Conservation (phyloP, 2,797 vertebrate genomes). For the Denticeps clupeoides region DNA sequence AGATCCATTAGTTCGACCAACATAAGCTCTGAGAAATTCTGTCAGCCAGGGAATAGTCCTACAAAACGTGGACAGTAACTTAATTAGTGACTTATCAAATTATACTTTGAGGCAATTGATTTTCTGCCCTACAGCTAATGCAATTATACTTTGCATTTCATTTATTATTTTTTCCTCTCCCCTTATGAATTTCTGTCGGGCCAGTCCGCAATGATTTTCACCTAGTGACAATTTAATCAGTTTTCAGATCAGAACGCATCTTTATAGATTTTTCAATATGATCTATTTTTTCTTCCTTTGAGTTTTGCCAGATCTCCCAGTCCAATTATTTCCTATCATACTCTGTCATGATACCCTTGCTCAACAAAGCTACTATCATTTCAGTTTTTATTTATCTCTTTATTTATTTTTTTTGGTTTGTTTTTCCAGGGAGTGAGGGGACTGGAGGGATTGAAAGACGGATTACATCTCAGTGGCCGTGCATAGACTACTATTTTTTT, state of each 20-base stretch:
- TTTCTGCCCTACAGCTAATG: slow-evolving; percentile 53
- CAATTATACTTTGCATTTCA: slow-evolving; percentile 50
- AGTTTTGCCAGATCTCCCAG: slow-evolving; percentile 32
- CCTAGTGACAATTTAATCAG: slow-evolving; percentile 31
- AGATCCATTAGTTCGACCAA: slow-evolving; percentile 9
- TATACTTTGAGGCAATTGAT: slow-evolving; percentile 51
- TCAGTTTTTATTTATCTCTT: too few species aligned
- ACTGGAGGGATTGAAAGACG: too few species aligned
- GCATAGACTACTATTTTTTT: too few species aligned
- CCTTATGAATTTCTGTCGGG: slow-evolving; percentile 32
- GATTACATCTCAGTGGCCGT: too few species aligned
- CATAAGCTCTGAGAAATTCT: slow-evolving; percentile 33
- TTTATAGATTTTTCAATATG: slow-evolving; percentile 38
- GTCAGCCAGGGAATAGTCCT: slow-evolving; percentile 35
- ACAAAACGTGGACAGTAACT: slow-evolving; percentile 52
- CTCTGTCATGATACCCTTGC: slow-evolving; percentile 20
- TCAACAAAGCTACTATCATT: too few species aligned
- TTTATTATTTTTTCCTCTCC: slow-evolving; percentile 30
- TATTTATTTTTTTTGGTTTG: too few species aligned
- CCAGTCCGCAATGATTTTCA: slow-evolving; percentile 43
- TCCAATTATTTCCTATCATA: slow-evolving; percentile 51
- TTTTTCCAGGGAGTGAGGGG: too few species aligned
- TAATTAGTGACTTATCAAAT: slow-evolving; percentile 59
- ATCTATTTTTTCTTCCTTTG: slow-evolving; percentile 5
- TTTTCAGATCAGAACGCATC: slow-evolving; percentile 44